phyloP scores from a whole-genome alignment of 2,888 invertebrate species.

The Augiades crinisus region DNA sequence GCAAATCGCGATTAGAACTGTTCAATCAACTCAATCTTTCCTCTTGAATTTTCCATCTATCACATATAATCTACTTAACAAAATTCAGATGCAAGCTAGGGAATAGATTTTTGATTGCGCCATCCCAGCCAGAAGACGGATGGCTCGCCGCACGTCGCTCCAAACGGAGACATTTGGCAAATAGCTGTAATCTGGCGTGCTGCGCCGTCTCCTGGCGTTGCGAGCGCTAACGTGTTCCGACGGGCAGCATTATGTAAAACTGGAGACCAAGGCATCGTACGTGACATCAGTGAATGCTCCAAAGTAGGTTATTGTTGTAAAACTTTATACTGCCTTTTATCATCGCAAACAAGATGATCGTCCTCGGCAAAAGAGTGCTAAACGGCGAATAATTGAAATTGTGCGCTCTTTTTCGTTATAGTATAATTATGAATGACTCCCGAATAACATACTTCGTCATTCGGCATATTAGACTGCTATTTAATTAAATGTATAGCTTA shows the following conservation, averaged over 20 bases:
- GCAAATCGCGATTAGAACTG: too few species aligned
- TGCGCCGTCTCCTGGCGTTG: neutral
- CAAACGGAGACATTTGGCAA: conserved; percentile 15
- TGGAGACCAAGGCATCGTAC: neutral
- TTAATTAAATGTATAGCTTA: too few species aligned
- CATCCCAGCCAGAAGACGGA: conserved; percentile 7
- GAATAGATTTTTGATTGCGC: conserved; percentile 10
- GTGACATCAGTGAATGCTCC: neutral
- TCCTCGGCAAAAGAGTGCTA: too few species aligned
- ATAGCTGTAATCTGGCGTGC: conserved; percentile 11
- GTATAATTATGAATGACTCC: too few species aligned
- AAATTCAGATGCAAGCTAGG: neutral
- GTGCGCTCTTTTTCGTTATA: too few species aligned
- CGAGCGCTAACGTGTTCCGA: conserved; percentile 6
- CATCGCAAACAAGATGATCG: too few species aligned
- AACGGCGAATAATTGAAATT: too few species aligned
- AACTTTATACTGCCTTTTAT: too few species aligned
- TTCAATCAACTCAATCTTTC: too few species aligned
- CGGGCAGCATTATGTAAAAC: conserved; percentile 3
- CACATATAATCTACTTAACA: neutral
- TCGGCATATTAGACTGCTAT: too few species aligned
- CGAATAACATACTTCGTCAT: too few species aligned
- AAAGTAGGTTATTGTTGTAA: neutral
- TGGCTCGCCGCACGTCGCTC: neutral
- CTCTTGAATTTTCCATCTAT: too few species aligned